Conservation (phyloP, 2,797 vertebrate species). For the Hybognathus amarus region DNA sequence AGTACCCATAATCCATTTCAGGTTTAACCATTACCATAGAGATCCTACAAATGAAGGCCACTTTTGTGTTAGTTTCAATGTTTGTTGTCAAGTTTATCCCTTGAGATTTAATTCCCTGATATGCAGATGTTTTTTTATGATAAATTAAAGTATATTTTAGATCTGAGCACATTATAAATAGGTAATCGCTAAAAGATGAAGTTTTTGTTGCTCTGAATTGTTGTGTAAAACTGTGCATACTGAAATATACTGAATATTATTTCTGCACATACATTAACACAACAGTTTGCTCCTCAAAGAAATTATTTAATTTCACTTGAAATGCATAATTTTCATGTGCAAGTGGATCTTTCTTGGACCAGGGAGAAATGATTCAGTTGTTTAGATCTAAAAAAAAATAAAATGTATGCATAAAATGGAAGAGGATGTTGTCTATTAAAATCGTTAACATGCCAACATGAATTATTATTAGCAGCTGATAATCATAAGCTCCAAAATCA, state of each 20-base stretch:
- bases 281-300: not conserved
- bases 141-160: conserved; percentile 2
- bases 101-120: conserved; percentile 27
- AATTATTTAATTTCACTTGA: not conserved
- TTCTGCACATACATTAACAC: not conserved
- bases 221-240: conserved; percentile 32
- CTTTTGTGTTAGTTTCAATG: conserved; percentile 43
- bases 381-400: not conserved
- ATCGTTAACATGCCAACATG: not conserved
- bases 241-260: not conserved
- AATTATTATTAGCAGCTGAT: not conserved
- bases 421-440: not conserved
- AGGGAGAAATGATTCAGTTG: not conserved
- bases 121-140: conserved; percentile 12
- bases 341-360: not conserved
- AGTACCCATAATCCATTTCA: conserved; percentile 51
- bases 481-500: not conserved
- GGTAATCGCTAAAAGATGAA: conserved; percentile 29
- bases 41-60: conserved; percentile 55
- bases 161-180: conserved; percentile 30
- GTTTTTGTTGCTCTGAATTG: conserved; percentile 26
- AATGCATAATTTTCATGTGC: not conserved
- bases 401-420: not conserved
- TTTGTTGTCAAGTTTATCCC: conserved; percentile 1
- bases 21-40: conserved; percentile 44